These are phyloP conservation scores for Casuarius casuarius DNA, from an alignment of 2,113 vertebrate genomes.

Conservation along the genomic window DNA sequence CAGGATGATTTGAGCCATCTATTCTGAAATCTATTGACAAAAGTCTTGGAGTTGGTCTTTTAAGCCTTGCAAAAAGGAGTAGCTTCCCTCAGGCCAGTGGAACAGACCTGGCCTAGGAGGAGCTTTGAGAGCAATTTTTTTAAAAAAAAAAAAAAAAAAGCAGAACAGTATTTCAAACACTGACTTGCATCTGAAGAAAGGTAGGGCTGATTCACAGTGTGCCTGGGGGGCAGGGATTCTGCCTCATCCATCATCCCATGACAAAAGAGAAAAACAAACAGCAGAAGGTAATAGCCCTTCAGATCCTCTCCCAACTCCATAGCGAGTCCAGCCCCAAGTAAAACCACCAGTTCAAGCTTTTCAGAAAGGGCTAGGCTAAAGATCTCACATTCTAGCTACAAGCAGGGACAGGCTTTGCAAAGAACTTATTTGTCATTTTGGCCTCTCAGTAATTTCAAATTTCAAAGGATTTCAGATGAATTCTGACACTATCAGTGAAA, in stretches of 20 bases:
- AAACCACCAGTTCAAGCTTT: neutral
- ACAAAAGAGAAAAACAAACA: neutral
- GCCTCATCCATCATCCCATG: neutral
- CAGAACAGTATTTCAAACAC: neutral
- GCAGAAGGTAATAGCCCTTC: neutral
- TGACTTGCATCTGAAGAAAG: neutral
- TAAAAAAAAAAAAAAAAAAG: too few species aligned
- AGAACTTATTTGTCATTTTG: neutral
- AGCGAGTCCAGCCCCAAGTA: neutral
- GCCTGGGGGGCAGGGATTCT: neutral
- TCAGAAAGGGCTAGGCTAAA: neutral
- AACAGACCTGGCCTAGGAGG: neutral
- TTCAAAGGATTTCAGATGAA: neutral
- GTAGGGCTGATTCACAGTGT: neutral
- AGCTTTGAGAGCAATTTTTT: neutral
- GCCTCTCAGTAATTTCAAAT: neutral
- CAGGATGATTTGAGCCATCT: neutral
- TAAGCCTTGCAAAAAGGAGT: neutral
- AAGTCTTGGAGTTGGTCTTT: neutral
- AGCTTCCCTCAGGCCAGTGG: neutral
- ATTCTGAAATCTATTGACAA: neutral
- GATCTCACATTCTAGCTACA: neutral
- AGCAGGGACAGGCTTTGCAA: neutral
- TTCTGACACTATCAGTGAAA: neutral
- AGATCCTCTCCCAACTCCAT: neutral